A percentile compares a stretch with the other conserved stretches of the same genome.
phyloP scores from a whole-genome alignment of 2,888 invertebrate genomes.

The Ormyrus labotus region DNA sequence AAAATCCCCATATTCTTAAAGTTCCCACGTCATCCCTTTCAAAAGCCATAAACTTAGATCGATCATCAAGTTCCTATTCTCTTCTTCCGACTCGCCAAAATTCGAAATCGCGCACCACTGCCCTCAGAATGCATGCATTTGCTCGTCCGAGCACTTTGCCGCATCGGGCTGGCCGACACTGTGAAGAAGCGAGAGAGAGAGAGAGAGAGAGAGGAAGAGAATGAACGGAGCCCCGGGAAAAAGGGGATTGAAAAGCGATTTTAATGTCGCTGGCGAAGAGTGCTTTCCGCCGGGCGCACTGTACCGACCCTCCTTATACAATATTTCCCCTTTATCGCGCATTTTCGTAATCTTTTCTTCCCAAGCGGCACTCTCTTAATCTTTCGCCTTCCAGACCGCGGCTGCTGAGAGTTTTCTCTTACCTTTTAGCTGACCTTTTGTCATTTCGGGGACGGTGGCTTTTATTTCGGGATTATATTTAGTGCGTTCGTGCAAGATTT shows the following conservation, averaged over 20 bases:
- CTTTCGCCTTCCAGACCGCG: background rate
- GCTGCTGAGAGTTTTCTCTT: background rate
- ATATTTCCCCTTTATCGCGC: constrained; percentile 53
- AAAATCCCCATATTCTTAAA: too few relatives aligned
- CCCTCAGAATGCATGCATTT: too few relatives aligned
- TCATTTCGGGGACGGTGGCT: too few relatives aligned
- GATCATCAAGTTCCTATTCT: too few relatives aligned
- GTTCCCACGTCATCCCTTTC: too few relatives aligned
- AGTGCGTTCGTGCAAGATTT: too few relatives aligned
- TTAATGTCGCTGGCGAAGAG: constrained; percentile 64
- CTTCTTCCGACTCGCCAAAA: too few relatives aligned
- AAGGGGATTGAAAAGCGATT: constrained; percentile 62
- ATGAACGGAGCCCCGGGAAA: constrained; percentile 56
- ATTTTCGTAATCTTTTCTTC: constrained; percentile 46
- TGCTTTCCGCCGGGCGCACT: constrained; percentile 59
- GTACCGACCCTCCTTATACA: constrained; percentile 50
- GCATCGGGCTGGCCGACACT: too few relatives aligned
- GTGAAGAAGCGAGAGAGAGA: constrained; percentile 11
- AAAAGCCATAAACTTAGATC: too few relatives aligned
- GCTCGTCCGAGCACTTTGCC: too few relatives aligned
- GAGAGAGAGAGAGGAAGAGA: constrained; percentile 45
- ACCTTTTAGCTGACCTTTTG: background rate
- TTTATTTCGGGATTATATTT: too few relatives aligned
- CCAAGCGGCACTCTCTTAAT: constrained; percentile 4
- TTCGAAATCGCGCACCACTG: too few relatives aligned